Evolutionary conservation across 2,113 vertebrate species (phyloP), one percentile per base, ranked within the genome.

Genomic region (Euleptes europaea): DNA sequence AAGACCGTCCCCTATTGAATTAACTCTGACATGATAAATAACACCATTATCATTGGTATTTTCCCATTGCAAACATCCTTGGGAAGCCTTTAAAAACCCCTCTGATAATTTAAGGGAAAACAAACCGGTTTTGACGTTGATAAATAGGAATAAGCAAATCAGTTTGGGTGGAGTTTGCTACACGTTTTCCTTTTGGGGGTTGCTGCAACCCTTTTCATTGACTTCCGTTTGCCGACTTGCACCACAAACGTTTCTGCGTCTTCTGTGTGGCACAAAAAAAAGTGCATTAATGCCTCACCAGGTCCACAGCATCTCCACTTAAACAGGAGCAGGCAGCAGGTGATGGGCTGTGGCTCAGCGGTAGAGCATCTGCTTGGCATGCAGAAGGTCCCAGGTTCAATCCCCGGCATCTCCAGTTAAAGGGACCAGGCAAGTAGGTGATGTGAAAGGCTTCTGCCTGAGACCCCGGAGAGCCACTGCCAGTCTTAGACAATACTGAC

Each of bases 21-120:
- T 86, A 82, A 86, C 63, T 78, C 74, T 60, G 84, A 85, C 77
- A 86, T 84, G 91, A 89, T 71, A 89, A 89, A 90, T 86, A 84
- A 85, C 82, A 42, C 80, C 38, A 83, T 90, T 90, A 86, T 78
- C 78, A 14, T 28, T 69, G 84, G 67, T 78, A 35, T 77, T 85
- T 86, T n/a, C 54, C 77, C n/a, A 51, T 35, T 13, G 67, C n/a
- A 69, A 60, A 82, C 54, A 57, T 83, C 71, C 74, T 84, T 75
- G 63, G 75, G 35, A 78, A 71, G 31, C 51, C 74, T 79, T 33
- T 17, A 42, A n/a, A 70, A 31, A 60, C 57, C 14, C 42, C 12
- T 26, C 49, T 74, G 86, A 84, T 84, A 86, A 80, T 79, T 28
- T 72, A 71, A 76, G 86, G 33, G 74, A 60, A 84, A 88, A 79